Evolutionary conservation across 2,888 invertebrate genomes (phyloP).

Genomic region (Ametastegia equiseti): DNA sequence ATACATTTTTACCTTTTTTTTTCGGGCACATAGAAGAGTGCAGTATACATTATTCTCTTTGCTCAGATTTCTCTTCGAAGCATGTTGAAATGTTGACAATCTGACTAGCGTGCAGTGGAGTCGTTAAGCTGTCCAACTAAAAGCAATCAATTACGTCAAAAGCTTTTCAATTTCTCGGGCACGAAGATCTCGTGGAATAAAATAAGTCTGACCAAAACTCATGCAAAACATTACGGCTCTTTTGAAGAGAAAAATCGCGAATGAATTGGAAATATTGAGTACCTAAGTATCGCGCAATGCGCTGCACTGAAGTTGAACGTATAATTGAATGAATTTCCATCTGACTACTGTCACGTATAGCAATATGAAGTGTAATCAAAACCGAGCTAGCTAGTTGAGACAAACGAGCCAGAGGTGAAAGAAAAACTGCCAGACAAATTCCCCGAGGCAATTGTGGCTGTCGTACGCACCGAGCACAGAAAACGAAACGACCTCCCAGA

Average conservation of each 20-base stretch:
- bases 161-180: neutral
- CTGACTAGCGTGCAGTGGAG: neutral
- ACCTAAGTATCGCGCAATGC: neutral
- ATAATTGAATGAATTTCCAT: neutral
- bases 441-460: conserved; percentile 28
- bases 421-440: conserved; percentile 17
- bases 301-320: neutral
- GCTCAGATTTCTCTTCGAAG: neutral
- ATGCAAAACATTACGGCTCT: neutral
- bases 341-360: conserved; percentile 7
- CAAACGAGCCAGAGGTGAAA: neutral
- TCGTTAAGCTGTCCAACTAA: neutral
- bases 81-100: conserved; percentile 1
- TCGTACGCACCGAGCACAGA: conserved; percentile 35
- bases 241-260: neutral
- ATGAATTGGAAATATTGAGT: neutral
- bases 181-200: neutral
- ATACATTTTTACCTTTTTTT: neutral
- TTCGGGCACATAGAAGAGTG: neutral
- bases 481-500: conserved; percentile 30
- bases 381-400: neutral
- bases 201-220: neutral
- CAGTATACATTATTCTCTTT: neutral
- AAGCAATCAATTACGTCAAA: neutral
- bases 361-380: conserved; percentile 18